Conservation (phyloP, 2,113 vertebrate species). For the Bungarus multicinctus region DNA sequence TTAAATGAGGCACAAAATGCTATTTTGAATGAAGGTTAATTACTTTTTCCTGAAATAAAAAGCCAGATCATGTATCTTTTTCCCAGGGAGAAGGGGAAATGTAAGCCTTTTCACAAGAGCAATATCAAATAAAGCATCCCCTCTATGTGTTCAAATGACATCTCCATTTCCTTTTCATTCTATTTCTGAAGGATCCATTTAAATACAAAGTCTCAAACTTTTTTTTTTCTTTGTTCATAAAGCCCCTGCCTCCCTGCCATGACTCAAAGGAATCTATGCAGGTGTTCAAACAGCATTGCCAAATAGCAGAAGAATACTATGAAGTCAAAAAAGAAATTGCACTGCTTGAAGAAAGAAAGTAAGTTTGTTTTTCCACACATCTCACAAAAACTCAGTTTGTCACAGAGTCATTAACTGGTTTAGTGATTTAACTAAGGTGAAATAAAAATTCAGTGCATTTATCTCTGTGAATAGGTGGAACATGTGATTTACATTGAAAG, state of each 20-base stretch:
- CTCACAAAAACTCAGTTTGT: neutral
- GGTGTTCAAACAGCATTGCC: constrained; percentile 94
- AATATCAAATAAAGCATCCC: neutral
- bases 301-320: constrained; percentile 92
- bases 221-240: constrained; percentile 43
- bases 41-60: constrained; percentile 13
- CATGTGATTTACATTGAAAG: neutral
- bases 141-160: neutral
- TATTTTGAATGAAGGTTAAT: neutral
- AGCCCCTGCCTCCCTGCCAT: constrained; percentile 90
- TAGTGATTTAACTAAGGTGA: neutral
- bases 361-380: constrained; percentile 58
- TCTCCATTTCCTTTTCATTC: constrained; percentile 10
- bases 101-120: neutral
- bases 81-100: neutral
- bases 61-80: neutral
- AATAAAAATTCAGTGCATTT: neutral
- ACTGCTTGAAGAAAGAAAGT: constrained; percentile 92
- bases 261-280: constrained; percentile 90
- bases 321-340: constrained; percentile 93
- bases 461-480: neutral
- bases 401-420: neutral
- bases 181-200: neutral
- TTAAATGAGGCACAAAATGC: neutral
- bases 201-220: neutral